These are phyloP conservation scores for Eupithecia tripunctaria DNA, from an alignment of 2,888 invertebrate species.

Conservation along the genomic window DNA sequence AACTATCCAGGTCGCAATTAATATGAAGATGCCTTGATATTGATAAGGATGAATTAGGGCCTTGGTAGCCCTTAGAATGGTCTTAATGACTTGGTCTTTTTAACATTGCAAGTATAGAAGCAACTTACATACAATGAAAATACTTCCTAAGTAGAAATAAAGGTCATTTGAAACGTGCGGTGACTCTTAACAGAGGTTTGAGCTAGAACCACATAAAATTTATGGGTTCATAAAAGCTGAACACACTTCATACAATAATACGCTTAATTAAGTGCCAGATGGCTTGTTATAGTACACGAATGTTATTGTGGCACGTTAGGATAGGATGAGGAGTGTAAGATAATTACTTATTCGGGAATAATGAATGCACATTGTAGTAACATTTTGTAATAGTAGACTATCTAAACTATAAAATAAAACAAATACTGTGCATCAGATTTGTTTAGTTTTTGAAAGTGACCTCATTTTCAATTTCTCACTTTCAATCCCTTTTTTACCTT, in stretches of 20 bases:
- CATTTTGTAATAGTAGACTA: no score
- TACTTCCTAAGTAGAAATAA: background rate
- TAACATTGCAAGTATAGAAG: background rate
- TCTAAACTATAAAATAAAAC: no score
- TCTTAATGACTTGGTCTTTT: background rate
- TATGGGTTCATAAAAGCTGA: constrained; percentile 73
- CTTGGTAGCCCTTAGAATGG: background rate
- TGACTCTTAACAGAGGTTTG: constrained; percentile 47
- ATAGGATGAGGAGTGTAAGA: background rate
- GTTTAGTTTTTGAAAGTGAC: no score
- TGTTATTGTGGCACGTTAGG: constrained; percentile 41
- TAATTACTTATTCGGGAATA: background rate
- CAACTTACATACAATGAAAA: background rate
- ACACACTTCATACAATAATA: constrained; percentile 52
- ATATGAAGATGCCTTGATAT: background rate
- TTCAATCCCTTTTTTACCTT: no score
- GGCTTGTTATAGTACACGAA: constrained; percentile 42
- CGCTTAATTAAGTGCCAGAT: constrained; percentile 71
- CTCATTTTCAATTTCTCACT: no score
- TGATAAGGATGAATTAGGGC: background rate
- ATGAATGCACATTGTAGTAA: no score
- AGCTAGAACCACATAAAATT: constrained; percentile 63
- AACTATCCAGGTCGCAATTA: background rate
- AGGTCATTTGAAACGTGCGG: constrained; percentile 44
- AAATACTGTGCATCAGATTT: no score